These are phyloP conservation scores for Sebastes baramenuke DNA, from an alignment of 2,797 vertebrate genomes.

Conservation along the genomic window DNA sequence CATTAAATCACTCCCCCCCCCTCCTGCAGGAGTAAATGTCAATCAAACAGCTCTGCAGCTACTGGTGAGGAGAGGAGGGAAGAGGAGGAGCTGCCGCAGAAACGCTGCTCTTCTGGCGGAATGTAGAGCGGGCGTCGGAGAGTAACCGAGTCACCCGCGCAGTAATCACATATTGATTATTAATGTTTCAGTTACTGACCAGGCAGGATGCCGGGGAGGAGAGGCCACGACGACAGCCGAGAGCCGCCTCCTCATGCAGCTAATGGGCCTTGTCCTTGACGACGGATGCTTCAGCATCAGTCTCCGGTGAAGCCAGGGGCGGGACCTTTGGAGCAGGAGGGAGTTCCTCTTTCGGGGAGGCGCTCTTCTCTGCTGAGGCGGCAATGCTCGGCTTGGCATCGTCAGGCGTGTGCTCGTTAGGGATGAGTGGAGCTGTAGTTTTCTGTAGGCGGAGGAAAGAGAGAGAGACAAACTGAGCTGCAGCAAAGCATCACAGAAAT, in stretches of 20 bases:
- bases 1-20: constrained; percentile 50
- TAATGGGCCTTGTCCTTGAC: constrained; percentile 75
- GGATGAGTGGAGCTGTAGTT: constrained; percentile 84
- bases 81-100: constrained; percentile 41
- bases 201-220: constrained; percentile 27
- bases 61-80: constrained; percentile 29
- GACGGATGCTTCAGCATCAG: constrained; percentile 69
- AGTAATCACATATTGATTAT: constrained; percentile 53
- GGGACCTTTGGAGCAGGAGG: constrained; percentile 42
- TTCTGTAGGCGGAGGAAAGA: constrained; percentile 70
- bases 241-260: constrained; percentile 51
- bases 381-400: constrained; percentile 77
- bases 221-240: constrained; percentile 4
- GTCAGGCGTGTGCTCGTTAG: constrained; percentile 84
- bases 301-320: constrained; percentile 74
- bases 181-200: constrained; percentile 57
- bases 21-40: constrained; percentile 46
- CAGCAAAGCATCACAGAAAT: background rate
- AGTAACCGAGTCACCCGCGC: constrained; percentile 49
- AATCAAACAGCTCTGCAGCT: constrained; percentile 57
- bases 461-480: background rate
- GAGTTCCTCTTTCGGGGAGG: constrained; percentile 62
- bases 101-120: constrained; percentile 36
- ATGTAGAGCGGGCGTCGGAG: constrained; percentile 36
- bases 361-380: constrained; percentile 55